Evolutionary conservation across 2,888 invertebrate species (phyloP).

Genomic region (Thymelicus sylvestris): DNA sequence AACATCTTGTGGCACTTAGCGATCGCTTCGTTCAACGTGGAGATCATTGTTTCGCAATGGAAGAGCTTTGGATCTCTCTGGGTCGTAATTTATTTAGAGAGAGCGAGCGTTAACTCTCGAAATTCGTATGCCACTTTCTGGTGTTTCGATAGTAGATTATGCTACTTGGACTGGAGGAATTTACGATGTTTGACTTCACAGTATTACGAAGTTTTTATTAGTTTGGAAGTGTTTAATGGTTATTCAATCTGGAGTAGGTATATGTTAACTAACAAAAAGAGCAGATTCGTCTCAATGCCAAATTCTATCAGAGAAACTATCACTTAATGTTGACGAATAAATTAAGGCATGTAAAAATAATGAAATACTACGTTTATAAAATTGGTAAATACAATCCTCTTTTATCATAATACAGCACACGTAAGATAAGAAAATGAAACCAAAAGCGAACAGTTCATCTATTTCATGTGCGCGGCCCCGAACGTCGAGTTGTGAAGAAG

Average conservation of each 20-base stretch:
- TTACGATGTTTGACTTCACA: too few relatives aligned
- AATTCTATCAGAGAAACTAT: too few relatives aligned
- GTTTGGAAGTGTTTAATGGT: too few relatives aligned
- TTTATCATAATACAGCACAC: not conserved
- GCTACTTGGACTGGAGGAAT: not conserved
- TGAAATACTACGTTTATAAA: too few relatives aligned
- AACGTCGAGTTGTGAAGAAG: constrained; percentile 46
- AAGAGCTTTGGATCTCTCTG: constrained; percentile 30
- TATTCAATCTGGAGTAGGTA: too few relatives aligned
- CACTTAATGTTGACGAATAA: too few relatives aligned
- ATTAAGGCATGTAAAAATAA: too few relatives aligned
- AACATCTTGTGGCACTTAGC: constrained; percentile 16
- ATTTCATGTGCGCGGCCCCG: constrained; percentile 35
- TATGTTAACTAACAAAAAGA: too few relatives aligned
- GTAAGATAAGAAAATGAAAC: not conserved
- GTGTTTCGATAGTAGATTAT: not conserved
- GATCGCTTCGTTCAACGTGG: constrained; percentile 8
- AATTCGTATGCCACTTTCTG: constrained; percentile 1
- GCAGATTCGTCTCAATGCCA: too few relatives aligned
- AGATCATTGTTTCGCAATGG: constrained; percentile 16
- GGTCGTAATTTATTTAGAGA: constrained; percentile 30
- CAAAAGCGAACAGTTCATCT: constrained; percentile 35
- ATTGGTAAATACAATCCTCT: too few relatives aligned
- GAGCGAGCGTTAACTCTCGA: constrained; percentile 11
- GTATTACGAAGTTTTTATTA: too few relatives aligned